phyloP scores from a whole-genome alignment of 1,140 invertebrate species.

The Melipona quadrifasciata region DNA sequence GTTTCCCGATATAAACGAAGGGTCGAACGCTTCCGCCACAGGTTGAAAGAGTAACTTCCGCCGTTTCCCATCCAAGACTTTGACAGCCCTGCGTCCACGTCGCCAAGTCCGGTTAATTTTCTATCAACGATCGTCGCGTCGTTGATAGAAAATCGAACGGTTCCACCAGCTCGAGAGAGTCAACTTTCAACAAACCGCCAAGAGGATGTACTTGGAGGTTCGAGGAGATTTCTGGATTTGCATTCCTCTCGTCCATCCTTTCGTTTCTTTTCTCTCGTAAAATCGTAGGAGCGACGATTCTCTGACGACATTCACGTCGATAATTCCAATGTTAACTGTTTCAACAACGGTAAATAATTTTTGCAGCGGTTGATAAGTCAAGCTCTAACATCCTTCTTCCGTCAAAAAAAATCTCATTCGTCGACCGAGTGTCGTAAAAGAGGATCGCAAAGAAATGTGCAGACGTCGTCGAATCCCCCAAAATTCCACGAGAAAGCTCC shows the following conservation, averaged over 20 bases:
- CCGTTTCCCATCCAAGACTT: neutral
- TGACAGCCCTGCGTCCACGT: neutral
- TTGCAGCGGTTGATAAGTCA: too few relatives aligned
- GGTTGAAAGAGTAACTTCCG: neutral
- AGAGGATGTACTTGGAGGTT: too few relatives aligned
- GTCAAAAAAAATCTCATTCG: neutral
- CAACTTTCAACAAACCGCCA: neutral
- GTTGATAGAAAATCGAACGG: too few relatives aligned
- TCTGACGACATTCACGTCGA: too few relatives aligned
- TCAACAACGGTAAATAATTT: too few relatives aligned
- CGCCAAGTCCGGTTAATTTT: constrained; percentile 3
- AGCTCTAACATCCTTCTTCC: neutral
- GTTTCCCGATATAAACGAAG: constrained; percentile 29
- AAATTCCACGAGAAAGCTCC: neutral
- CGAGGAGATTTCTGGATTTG: too few relatives aligned
- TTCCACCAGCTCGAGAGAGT: neutral
- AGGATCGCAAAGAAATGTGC: neutral
- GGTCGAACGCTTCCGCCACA: neutral
- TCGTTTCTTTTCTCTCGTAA: too few relatives aligned
- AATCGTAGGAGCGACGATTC: too few relatives aligned
- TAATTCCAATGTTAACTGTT: too few relatives aligned
- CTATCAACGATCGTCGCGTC: neutral
- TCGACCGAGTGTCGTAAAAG: neutral
- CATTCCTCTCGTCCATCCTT: too few relatives aligned
- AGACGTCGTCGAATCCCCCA: neutral